Percentiles rank a stretch among this genome's conserved stretches.
Conservation (phyloP, 2,888 invertebrate species). For the Phytoseiulus persimilis region DNA sequence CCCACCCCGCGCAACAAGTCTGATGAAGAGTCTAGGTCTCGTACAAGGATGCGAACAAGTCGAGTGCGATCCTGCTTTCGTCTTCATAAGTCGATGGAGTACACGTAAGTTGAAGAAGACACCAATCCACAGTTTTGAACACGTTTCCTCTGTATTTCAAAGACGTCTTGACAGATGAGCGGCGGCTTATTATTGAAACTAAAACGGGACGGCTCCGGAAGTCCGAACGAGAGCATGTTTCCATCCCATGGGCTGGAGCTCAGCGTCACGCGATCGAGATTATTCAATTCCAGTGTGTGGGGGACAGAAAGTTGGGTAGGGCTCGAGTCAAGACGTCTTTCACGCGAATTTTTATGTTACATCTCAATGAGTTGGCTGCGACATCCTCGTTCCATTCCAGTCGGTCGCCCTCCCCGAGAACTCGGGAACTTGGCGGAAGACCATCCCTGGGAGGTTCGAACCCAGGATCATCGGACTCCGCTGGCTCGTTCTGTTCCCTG, state of each 20-base stretch:
- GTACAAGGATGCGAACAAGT: constrained; percentile 37
- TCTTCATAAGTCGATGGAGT: neutral
- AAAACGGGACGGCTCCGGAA: neutral
- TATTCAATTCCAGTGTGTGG: too few relatives aligned
- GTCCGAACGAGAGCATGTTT: neutral
- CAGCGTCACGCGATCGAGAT: too few relatives aligned
- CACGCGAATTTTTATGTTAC: neutral
- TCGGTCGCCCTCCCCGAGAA: too few relatives aligned
- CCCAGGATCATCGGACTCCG: too few relatives aligned
- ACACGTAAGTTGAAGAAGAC: neutral
- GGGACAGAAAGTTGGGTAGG: too few relatives aligned
- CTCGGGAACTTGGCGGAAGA: too few relatives aligned
- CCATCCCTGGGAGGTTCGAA: too few relatives aligned
- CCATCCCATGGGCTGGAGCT: neutral
- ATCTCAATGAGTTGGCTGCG: neutral
- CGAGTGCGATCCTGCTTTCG: neutral
- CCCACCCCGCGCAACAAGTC: constrained; percentile 29
- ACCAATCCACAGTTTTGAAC: neutral
- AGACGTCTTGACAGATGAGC: neutral
- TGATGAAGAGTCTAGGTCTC: constrained; percentile 37
- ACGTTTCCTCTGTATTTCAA: constrained; percentile 24
- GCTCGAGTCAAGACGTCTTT: neutral
- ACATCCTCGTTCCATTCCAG: neutral
- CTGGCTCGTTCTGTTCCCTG: too few relatives aligned
- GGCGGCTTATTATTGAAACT: neutral